Conservation (phyloP, 2,113 vertebrate genomes). For the Sciurus niger region DNA sequence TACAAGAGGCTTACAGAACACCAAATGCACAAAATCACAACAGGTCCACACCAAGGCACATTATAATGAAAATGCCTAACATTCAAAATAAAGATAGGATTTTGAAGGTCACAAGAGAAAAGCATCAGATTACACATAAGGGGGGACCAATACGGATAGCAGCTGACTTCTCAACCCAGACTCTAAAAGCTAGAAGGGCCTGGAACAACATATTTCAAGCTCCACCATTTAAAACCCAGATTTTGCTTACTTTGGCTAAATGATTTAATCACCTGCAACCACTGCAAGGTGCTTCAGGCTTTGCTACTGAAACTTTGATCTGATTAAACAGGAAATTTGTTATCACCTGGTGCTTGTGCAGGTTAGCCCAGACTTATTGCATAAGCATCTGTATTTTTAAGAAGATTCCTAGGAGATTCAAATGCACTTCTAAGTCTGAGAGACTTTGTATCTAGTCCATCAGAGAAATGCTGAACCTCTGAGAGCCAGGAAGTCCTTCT, state of each 20-base stretch:
- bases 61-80: too few relatives aligned
- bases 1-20: too few relatives aligned
- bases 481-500: not conserved
- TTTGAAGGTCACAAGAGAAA: too few relatives aligned
- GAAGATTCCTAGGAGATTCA: not conserved
- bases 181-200: too few relatives aligned
- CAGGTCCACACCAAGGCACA: too few relatives aligned
- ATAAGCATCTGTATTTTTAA: slow-evolving; percentile 35
- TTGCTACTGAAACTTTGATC: not conserved
- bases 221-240: not conserved
- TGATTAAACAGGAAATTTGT: not conserved
- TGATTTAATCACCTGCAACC: not conserved
- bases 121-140: too few relatives aligned
- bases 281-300: not conserved
- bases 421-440: not conserved
- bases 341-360: not conserved
- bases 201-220: too few relatives aligned
- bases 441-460: not conserved
- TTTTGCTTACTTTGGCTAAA: not conserved
- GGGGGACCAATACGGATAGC: too few relatives aligned
- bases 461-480: not conserved
- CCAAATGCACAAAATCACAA: too few relatives aligned
- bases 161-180: too few relatives aligned
- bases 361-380: not conserved
- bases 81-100: too few relatives aligned